phyloP scores from a whole-genome alignment of 2,113 vertebrate species.

The Aleadryas rufinucha region DNA sequence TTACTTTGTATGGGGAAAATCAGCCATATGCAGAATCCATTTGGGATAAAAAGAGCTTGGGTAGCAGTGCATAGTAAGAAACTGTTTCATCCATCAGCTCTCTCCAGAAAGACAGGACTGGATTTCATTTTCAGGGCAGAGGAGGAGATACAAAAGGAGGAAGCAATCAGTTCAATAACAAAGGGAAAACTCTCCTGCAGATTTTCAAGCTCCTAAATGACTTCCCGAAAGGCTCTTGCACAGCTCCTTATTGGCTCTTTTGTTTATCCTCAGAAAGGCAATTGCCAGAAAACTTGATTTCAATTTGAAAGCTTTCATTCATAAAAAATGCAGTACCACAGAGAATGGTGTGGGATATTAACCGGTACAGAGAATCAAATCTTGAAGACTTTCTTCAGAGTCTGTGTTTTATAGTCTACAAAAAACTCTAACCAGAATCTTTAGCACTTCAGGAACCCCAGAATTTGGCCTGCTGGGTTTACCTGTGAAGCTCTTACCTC shows the following conservation, averaged over 20 bases:
- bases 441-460: neutral
- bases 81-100: neutral
- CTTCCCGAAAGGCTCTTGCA: neutral
- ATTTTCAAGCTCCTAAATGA: neutral
- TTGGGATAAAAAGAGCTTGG: constrained; percentile 10
- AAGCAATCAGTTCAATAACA: neutral
- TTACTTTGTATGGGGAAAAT: neutral
- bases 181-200: neutral
- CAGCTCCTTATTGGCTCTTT: neutral
- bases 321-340: neutral
- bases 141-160: neutral
- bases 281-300: neutral
- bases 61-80: neutral
- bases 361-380: neutral
- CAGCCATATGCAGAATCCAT: neutral
- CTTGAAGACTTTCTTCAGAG: neutral
- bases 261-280: neutral
- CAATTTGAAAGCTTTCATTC: neutral
- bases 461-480: neutral
- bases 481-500: neutral
- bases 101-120: neutral
- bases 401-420: neutral
- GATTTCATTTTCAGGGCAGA: neutral
- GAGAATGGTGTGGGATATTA: neutral
- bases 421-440: neutral